phyloP scores from a whole-genome alignment of 2,797 vertebrate genomes.

The Borostomias antarcticus region DNA sequence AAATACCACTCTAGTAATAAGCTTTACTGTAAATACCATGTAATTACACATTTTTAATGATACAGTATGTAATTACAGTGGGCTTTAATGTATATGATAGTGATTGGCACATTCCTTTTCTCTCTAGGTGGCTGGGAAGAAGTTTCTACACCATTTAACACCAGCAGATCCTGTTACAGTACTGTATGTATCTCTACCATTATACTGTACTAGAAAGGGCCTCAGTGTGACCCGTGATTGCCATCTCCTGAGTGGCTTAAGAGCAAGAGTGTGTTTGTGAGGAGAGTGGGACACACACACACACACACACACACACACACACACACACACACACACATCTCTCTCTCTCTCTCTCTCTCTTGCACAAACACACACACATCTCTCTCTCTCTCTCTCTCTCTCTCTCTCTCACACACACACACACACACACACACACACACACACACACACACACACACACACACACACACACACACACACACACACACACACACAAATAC shows the following conservation, averaged over 20 bases:
- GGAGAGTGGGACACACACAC: no score
- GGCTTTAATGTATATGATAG: background rate
- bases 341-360: no score
- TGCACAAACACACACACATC: no score
- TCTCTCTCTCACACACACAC: no score
- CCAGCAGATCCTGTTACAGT: no score
- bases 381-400: no score
- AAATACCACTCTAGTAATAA: slow-evolving; percentile 5
- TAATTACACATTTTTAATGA: slow-evolving; percentile 24
- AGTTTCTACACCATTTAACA: no score
- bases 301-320: background rate
- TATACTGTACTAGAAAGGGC: no score
- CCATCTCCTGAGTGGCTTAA: background rate
- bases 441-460: slow-evolving; percentile 6
- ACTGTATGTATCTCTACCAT: no score
- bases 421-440: background rate
- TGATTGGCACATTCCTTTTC: slow-evolving; percentile 9
- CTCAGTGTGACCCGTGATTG: background rate
- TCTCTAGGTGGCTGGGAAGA: slow-evolving; percentile 3
- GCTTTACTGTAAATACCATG: background rate
- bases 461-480: background rate
- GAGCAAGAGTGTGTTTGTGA: background rate
- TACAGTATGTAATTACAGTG: slow-evolving; percentile 1
- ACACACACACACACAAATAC: background rate
- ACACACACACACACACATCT: slow-evolving; percentile 2